Conservation (phyloP, 2,888 invertebrate species). For the Petrolisthes manimaculis region DNA sequence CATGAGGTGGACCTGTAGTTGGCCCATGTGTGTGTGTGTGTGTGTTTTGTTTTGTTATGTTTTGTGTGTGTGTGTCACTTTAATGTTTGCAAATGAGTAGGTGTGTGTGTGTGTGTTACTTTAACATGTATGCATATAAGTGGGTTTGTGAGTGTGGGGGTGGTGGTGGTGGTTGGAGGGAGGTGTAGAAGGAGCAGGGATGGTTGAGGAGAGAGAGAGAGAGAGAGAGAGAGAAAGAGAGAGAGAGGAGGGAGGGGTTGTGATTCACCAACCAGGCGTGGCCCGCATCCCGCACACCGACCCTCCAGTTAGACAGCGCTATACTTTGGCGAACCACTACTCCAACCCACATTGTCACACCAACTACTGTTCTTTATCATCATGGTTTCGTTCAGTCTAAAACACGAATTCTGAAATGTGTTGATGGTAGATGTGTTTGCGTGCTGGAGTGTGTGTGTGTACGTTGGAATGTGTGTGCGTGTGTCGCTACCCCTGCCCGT, state of each 20-base stretch:
- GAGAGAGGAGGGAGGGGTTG: constrained; percentile 35
- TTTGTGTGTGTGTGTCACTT: background rate
- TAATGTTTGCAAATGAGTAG: background rate
- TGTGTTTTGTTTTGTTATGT: background rate
- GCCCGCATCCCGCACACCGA: constrained; percentile 56
- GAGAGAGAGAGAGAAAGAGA: background rate
- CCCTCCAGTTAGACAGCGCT: constrained; percentile 6
- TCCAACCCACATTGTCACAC: too few species aligned
- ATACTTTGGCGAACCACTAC: constrained; percentile 50
- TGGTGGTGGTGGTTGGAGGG: background rate
- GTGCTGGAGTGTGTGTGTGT: too few species aligned
- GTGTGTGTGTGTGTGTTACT: constrained; percentile 10
- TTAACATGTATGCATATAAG: background rate
- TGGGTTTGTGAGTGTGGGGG: constrained; percentile 4
- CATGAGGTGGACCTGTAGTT: constrained; percentile 3
- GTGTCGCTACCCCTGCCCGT: too few species aligned
- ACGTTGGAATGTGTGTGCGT: background rate
- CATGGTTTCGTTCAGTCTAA: too few species aligned
- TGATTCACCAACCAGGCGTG: constrained; percentile 54
- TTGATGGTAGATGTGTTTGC: too few species aligned
- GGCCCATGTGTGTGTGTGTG: background rate
- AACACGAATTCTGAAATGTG: too few species aligned
- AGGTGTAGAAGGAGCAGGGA: constrained; percentile 1
- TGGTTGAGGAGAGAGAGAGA: too few species aligned
- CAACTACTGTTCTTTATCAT: too few species aligned